Percentiles rank a stretch among this genome's conserved stretches.
Evolutionary conservation across 2,888 invertebrate genomes (phyloP).

Genomic region (Cybosia mesomella): DNA sequence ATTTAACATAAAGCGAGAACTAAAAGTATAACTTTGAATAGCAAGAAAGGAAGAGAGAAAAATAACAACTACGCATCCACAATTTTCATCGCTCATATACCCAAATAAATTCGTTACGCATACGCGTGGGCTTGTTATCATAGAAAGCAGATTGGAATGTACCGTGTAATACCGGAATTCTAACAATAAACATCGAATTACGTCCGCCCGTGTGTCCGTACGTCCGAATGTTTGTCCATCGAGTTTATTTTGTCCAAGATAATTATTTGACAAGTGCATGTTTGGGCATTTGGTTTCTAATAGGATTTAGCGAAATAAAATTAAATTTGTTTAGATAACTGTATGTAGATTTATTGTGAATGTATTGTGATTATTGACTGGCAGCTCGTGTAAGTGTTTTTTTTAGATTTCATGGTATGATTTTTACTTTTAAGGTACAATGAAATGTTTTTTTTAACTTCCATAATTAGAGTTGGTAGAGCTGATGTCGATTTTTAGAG

Average conservation of each 20-base stretch:
- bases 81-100: conserved; percentile 16
- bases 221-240: conserved; percentile 40
- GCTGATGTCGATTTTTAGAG: not conserved
- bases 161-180: conserved; percentile 77
- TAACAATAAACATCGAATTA: conserved; percentile 68
- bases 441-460: not conserved
- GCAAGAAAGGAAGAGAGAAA: not conserved
- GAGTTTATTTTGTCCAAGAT: conserved; percentile 53
- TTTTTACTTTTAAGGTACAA: not conserved
- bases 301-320: conserved; percentile 27
- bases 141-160: conserved; percentile 77
- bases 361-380: not conserved
- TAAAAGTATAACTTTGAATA: too few species aligned
- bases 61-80: conserved; percentile 32
- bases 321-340: conserved; percentile 22
- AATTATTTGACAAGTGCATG: conserved; percentile 49
- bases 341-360: conserved; percentile 7
- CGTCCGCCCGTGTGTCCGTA: conserved; percentile 40
- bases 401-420: conserved; percentile 3
- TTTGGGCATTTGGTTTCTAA: conserved; percentile 47
- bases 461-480: not conserved
- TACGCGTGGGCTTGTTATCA: conserved; percentile 70
- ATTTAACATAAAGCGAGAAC: too few species aligned
- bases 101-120: conserved; percentile 62
- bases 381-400: not conserved